Percentiles rank a stretch among this genome's conserved stretches.
Evolutionary conservation across 2,113 vertebrate genomes (phyloP).

Genomic region (Rattus norvegicus): GRCr8 NC_086024.1:130412001-130412500

Average conservation of each 20-base stretch:
- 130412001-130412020: not conserved
- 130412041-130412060: not conserved
- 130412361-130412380: not conserved
- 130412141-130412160: not conserved
- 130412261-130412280: not conserved
- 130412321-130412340: not conserved
- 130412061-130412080: not conserved
- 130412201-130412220: not conserved
- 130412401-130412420: conserved; percentile 89
- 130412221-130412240: not conserved
- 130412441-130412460: conserved; percentile 87
- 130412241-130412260: accelerated
- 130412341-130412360: not conserved
- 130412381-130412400: not conserved
- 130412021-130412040: not conserved
- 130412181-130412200: not conserved
- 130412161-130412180: no score
- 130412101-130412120: not conserved
- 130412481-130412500: conserved; percentile 91
- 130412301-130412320: not conserved
- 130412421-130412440: conserved; percentile 90
- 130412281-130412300: not conserved
- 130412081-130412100: not conserved
- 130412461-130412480: conserved; percentile 90
- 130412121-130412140: not conserved